phyloP scores from a whole-genome alignment of 2,797 vertebrate species.

The Phoeniculus purpureus region DNA sequence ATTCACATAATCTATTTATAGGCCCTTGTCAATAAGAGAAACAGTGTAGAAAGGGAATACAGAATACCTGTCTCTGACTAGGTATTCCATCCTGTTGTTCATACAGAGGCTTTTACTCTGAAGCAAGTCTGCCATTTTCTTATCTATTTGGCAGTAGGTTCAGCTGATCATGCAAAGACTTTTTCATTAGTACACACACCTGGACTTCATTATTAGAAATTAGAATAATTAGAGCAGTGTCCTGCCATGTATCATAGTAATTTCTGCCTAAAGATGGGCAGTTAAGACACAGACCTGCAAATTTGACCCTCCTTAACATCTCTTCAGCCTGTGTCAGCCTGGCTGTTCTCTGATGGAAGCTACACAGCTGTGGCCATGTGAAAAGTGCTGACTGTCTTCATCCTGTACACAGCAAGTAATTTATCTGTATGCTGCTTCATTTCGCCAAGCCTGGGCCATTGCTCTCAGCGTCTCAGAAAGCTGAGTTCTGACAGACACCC shows the following conservation, averaged over 20 bases:
- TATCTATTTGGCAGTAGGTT: neutral
- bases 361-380: neutral
- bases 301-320: neutral
- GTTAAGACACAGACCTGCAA: neutral
- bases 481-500: neutral
- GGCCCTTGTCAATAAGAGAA: neutral
- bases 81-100: neutral
- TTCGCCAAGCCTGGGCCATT: neutral
- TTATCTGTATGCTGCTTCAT: neutral
- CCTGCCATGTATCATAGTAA: neutral
- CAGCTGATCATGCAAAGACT: neutral
- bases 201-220: neutral
- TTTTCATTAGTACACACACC: neutral
- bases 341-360: neutral
- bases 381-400: neutral
- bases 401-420: fast-evolving
- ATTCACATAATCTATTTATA: neutral
- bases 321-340: neutral
- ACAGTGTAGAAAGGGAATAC: neutral
- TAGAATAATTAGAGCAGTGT: neutral
- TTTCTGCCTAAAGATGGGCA: neutral
- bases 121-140: neutral
- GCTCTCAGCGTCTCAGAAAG: neutral
- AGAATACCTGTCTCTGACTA: neutral
- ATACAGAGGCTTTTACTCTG: neutral